Percentiles rank a stretch among this genome's conserved stretches.
Conservation (phyloP, 2,888 invertebrate genomes). For the Pyrgus malvae region DNA sequence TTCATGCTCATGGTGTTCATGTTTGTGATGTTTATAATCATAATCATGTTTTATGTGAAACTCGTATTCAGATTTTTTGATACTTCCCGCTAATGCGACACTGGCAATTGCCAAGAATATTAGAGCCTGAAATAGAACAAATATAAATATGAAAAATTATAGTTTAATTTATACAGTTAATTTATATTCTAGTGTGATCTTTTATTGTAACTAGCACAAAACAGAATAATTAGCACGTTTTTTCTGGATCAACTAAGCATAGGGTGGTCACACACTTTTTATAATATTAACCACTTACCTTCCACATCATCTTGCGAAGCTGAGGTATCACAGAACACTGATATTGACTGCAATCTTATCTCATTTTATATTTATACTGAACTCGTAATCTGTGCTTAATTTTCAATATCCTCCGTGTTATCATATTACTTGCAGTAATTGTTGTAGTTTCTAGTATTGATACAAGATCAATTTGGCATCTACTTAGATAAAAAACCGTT, state of each 20-base stretch:
- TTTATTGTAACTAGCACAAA: neutral
- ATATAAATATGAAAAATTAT: neutral
- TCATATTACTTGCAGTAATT: slow-evolving; percentile 24
- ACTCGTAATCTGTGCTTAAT: slow-evolving; percentile 46
- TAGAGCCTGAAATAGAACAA: slow-evolving; percentile 12
- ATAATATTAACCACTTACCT: neutral
- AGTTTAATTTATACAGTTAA: neutral
- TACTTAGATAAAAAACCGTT: slow-evolving; percentile 16
- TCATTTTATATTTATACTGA: slow-evolving; percentile 40
- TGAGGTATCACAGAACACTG: slow-evolving; percentile 16
- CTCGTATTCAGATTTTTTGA: slow-evolving; percentile 13
- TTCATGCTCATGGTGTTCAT: neutral
- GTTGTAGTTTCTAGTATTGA: slow-evolving; percentile 22
- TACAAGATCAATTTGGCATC: slow-evolving; percentile 18
- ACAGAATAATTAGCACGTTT: neutral
- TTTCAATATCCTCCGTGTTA: slow-evolving; percentile 48
- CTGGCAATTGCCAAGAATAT: slow-evolving; percentile 13
- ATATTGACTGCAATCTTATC: slow-evolving; percentile 16
- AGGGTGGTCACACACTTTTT: too few relatives aligned
- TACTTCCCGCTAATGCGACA: slow-evolving; percentile 10
- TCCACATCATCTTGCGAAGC: slow-evolving; percentile 22
- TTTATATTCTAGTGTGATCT: neutral
- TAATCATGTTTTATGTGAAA: slow-evolving; percentile 22
- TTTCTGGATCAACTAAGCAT: too few relatives aligned
- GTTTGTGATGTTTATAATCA: slow-evolving; percentile 7